A percentile compares a stretch with the other conserved stretches of the same genome.
These are phyloP conservation scores for Dunckerocampus dactyliophorus DNA, from an alignment of 2,113 vertebrate genomes.

Conservation along the genomic window DNA sequence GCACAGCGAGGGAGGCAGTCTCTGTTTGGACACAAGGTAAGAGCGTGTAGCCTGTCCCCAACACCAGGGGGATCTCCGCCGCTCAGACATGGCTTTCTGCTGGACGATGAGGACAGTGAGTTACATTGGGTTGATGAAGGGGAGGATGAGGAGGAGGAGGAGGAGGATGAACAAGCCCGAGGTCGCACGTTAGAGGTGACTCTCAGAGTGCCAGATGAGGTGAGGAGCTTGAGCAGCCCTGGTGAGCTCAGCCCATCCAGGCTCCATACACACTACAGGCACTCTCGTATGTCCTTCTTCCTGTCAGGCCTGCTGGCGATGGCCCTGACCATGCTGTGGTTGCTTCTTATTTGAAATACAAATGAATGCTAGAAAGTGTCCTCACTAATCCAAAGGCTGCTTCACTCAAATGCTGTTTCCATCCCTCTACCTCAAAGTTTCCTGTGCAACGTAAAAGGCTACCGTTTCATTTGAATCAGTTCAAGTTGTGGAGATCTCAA, in stretches of 20 bases:
- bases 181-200: conserved; percentile 75
- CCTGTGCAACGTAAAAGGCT: not conserved
- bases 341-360: conserved; percentile 79
- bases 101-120: conserved; percentile 43
- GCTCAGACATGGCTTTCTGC: conserved; percentile 31
- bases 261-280: conserved; percentile 56
- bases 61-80: conserved; percentile 54
- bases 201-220: conserved; percentile 80
- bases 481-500: no score
- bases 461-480: not conserved
- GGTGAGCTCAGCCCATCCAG: conserved; percentile 76
- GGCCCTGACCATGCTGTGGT: conserved; percentile 84
- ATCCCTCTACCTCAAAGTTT: conserved; percentile 3
- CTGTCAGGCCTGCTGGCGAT: conserved; percentile 83
- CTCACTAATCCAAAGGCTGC: not conserved
- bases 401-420: conserved; percentile 9
- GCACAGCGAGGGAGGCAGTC: conserved; percentile 82
- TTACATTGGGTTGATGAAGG: conserved; percentile 40
- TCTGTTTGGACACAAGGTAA: conserved; percentile 82
- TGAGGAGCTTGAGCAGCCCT: conserved; percentile 67
- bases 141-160: not conserved
- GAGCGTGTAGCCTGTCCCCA: conserved; percentile 75
- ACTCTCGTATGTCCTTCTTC: conserved; percentile 77
- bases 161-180: conserved; percentile 62
- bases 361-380: not conserved